A percentile compares a stretch with the other conserved stretches of the same genome.
Evolutionary conservation across 1,140 invertebrate species (phyloP).

Genomic region (Procambarus clarkii): DNA sequence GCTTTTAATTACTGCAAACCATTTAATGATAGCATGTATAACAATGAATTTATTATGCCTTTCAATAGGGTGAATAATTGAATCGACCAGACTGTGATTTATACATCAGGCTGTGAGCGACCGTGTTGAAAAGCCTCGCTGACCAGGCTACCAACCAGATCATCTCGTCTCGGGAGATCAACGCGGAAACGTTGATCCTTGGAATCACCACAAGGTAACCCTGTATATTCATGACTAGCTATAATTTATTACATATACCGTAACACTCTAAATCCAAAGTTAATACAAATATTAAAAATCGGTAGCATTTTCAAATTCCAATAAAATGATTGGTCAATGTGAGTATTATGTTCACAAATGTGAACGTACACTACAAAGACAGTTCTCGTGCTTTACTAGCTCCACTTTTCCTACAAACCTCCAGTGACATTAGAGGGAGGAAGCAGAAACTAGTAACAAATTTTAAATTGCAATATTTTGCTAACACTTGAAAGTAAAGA

Average conservation of each 20-base stretch:
- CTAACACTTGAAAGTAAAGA: not conserved
- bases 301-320: not conserved
- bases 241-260: no score
- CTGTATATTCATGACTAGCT: no score
- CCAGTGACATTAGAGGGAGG: constrained; percentile 13
- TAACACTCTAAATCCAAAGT: not conserved
- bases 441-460: constrained; percentile 23
- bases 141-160: no score
- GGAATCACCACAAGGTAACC: no score
- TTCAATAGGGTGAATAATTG: no score
- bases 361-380: constrained; percentile 40
- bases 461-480: not conserved
- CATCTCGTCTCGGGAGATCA: no score
- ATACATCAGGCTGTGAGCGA: no score
- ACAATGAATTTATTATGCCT: no score
- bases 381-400: not conserved
- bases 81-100: no score
- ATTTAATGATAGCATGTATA: no score
- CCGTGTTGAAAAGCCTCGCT: no score
- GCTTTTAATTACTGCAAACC: not conserved
- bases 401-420: constrained; percentile 18
- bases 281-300: not conserved
- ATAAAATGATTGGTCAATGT: not conserved
- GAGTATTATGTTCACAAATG: constrained; percentile 39
- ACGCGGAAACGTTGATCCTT: no score